These are phyloP conservation scores for Cygnus buccinator DNA, from an alignment of 2,113 vertebrate species.

Conservation along the genomic window DNA sequence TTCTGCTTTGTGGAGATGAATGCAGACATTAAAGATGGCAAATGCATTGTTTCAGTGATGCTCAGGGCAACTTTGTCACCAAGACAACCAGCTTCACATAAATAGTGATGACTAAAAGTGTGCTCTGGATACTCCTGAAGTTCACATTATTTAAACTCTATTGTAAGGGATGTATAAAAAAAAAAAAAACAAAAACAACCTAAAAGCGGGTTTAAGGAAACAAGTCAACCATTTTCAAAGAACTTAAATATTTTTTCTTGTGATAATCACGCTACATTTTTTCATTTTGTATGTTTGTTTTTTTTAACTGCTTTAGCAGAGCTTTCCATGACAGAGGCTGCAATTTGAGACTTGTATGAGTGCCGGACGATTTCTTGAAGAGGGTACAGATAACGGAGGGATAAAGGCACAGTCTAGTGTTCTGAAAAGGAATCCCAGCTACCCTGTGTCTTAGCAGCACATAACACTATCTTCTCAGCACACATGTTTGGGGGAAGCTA, in stretches of 20 bases:
- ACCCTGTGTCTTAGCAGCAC: neutral
- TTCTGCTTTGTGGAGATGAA: neutral
- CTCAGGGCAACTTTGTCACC: neutral
- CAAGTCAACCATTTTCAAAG: neutral
- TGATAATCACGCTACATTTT: neutral
- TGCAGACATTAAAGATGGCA: neutral
- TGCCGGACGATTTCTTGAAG: neutral
- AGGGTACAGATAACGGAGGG: neutral
- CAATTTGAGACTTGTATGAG: neutral
- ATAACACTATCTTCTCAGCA: neutral
- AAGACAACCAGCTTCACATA: neutral
- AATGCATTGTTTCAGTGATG: neutral
- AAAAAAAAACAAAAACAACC: neutral
- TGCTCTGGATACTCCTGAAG: neutral
- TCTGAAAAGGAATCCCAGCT: neutral
- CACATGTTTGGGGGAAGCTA: neutral
- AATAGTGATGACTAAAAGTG: neutral
- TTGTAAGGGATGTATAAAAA: neutral
- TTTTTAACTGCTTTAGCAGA: neutral
- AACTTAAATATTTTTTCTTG: neutral
- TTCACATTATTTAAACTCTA: neutral
- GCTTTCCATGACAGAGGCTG: neutral
- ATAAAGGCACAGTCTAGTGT: neutral
- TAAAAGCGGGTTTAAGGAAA: neutral
- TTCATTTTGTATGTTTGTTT: neutral